Percentiles rank a stretch among this genome's conserved stretches.
These are phyloP conservation scores for Euwallacea fornicatus DNA, from an alignment of 1,140 invertebrate genomes.

Conservation along the genomic window DNA sequence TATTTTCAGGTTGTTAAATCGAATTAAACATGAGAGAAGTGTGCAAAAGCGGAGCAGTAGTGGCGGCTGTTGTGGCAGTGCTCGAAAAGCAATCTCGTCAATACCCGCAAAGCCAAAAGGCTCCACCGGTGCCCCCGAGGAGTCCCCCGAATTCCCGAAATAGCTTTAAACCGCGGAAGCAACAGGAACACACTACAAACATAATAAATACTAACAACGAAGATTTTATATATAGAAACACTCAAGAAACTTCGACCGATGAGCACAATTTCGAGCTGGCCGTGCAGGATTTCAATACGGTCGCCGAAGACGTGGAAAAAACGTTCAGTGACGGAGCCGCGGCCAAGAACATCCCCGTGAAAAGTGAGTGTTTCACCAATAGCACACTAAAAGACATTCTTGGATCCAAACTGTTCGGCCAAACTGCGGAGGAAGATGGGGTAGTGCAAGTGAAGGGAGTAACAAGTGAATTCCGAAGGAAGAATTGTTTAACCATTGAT, in stretches of 20 bases:
- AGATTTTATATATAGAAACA: conserved; percentile 34
- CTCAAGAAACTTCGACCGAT: conserved; percentile 26
- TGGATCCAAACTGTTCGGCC: not conserved
- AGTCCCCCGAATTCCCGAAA: conserved; percentile 17
- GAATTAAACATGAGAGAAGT: conserved; percentile 41
- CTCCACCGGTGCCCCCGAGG: conserved; percentile 6
- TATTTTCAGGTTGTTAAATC: not conserved
- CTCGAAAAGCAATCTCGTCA: conserved; percentile 45
- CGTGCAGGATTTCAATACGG: conserved; percentile 50
- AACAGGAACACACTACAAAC: conserved; percentile 7
- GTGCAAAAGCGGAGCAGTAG: conserved; percentile 43
- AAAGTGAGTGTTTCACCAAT: conserved; percentile 8
- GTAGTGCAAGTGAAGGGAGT: not conserved
- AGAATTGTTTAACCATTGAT: conserved; percentile 27
- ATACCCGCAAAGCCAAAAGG: conserved; percentile 8
- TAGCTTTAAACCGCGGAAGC: conserved; percentile 17
- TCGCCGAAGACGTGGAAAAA: conserved; percentile 50
- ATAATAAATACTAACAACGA: conserved; percentile 27
- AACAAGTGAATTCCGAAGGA: conserved; percentile 16
- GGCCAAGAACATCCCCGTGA: conserved; percentile 9
- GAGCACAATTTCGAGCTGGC: conserved; percentile 47
- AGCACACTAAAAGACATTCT: conserved; percentile 1
- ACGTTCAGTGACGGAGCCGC: conserved; percentile 41
- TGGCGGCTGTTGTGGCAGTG: conserved; percentile 49
- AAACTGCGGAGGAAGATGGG: not conserved